Evolutionary conservation across 2,113 vertebrate species (phyloP).

Genomic region (Dunckerocampus dactyliophorus): DNA sequence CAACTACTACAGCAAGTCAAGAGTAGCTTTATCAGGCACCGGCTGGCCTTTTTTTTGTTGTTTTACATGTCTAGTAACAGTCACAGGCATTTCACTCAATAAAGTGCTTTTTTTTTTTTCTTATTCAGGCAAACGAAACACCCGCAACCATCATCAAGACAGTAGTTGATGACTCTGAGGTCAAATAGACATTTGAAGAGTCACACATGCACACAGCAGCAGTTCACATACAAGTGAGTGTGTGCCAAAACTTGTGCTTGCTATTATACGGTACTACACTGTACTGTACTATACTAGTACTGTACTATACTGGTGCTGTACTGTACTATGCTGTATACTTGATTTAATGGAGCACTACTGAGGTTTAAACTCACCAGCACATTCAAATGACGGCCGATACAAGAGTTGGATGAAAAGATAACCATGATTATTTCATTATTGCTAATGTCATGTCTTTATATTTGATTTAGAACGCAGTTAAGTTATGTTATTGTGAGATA

Average conservation of each 20-base stretch:
- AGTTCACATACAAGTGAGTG: conserved; percentile 16
- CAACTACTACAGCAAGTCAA: neutral
- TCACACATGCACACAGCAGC: conserved; percentile 12
- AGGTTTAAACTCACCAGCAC: neutral
- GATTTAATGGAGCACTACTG: neutral
- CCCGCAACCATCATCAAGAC: conserved; percentile 18
- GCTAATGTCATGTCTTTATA: neutral
- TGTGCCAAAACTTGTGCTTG: conserved; percentile 40
- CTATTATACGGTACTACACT: neutral
- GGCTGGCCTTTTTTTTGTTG: neutral
- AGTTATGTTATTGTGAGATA: too few species aligned
- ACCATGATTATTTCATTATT: too few species aligned
- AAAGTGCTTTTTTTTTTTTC: conserved; percentile 68
- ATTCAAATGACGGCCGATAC: neutral
- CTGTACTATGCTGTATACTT: neutral
- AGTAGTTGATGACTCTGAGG: conserved; percentile 21
- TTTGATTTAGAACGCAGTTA: too few species aligned
- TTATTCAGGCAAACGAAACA: conserved; percentile 30
- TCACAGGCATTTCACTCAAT: conserved; percentile 52
- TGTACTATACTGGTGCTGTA: neutral
- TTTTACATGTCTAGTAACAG: neutral
- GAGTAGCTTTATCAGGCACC: neutral
- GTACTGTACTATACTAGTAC: neutral
- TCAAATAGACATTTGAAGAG: conserved; percentile 19
- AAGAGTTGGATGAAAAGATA: neutral